Conservation (phyloP, 2,888 invertebrate species). For the Ichneumoninae sp. region DNA sequence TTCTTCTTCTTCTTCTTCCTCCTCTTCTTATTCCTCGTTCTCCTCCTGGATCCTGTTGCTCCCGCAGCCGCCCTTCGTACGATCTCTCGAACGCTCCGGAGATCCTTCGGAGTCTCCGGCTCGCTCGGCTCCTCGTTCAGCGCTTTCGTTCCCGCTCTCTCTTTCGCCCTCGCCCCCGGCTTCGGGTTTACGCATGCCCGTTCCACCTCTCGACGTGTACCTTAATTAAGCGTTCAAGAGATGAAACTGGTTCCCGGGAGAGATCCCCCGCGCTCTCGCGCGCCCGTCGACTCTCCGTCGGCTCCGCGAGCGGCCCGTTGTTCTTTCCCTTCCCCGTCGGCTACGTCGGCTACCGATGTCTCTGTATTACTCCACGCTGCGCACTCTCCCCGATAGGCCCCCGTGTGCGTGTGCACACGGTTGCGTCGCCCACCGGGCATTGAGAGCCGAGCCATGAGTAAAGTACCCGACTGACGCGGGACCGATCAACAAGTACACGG, state of each 20-base stretch:
- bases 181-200: slow-evolving; percentile 79
- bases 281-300: slow-evolving; percentile 34
- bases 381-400: slow-evolving; percentile 55
- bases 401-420: slow-evolving; percentile 18
- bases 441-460: slow-evolving; percentile 55
- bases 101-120: slow-evolving; percentile 73
- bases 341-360: slow-evolving; percentile 15
- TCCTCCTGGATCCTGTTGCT: slow-evolving; percentile 46
- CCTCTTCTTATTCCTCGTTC: slow-evolving; percentile 11
- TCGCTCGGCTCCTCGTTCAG: slow-evolving; percentile 25
- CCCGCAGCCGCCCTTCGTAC: slow-evolving; percentile 29
- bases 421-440: slow-evolving; percentile 59
- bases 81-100: slow-evolving; percentile 23
- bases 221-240: slow-evolving; percentile 84
- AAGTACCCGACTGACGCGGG: slow-evolving; percentile 46
- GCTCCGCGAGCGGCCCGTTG: slow-evolving; percentile 54
- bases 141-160: slow-evolving; percentile 47
- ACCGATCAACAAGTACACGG: slow-evolving; percentile 57
- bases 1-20: slow-evolving; percentile 40
- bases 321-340: slow-evolving; percentile 63
- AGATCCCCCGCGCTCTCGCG: slow-evolving; percentile 38
- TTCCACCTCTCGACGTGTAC: slow-evolving; percentile 72
- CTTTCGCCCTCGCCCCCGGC: slow-evolving; percentile 71
- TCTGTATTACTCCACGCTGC: slow-evolving; percentile 38
- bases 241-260: slow-evolving; percentile 82